These are phyloP conservation scores for Kryptolebias ocellatus DNA, from an alignment of 2,797 vertebrate species.

Conservation along the genomic window DNA sequence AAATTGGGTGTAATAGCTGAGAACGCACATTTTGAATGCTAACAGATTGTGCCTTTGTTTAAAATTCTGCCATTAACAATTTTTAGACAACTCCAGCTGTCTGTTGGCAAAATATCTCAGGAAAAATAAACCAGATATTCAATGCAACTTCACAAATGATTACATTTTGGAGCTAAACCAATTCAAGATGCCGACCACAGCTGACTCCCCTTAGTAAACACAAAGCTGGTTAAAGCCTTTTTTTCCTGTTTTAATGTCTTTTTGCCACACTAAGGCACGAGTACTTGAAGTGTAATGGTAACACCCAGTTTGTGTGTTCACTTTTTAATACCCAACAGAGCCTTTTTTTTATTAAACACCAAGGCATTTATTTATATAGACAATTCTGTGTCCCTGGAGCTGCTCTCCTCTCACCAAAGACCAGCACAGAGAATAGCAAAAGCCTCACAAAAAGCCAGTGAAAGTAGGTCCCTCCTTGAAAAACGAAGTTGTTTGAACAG, in stretches of 20 bases:
- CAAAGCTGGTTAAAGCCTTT: neutral
- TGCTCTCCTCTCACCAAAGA: constrained; percentile 50
- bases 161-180: too few relatives aligned
- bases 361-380: constrained; percentile 66
- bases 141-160: too few relatives aligned
- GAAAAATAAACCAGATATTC: too few relatives aligned
- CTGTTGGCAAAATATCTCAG: too few relatives aligned
- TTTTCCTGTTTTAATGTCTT: constrained; percentile 6
- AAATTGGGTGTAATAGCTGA: too few relatives aligned
- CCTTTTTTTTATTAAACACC: constrained; percentile 49
- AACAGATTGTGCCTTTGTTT: too few relatives aligned
- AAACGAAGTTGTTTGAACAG: constrained; percentile 72
- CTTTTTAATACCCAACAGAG: constrained; percentile 37
- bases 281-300: constrained; percentile 11
- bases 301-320: constrained; percentile 9
- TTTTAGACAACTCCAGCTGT: too few relatives aligned
- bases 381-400: constrained; percentile 53
- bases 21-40: too few relatives aligned
- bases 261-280: constrained; percentile 2
- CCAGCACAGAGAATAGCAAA: constrained; percentile 62
- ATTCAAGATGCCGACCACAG: too few relatives aligned
- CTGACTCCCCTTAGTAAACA: too few relatives aligned
- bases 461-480: constrained; percentile 73
- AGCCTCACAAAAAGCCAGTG: constrained; percentile 46
- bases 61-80: too few relatives aligned